Evolutionary conservation across 2,113 vertebrate genomes (phyloP), one percentile per base, ranked within the genome.

Genomic region (Phoxinus phoxinus): DNA sequence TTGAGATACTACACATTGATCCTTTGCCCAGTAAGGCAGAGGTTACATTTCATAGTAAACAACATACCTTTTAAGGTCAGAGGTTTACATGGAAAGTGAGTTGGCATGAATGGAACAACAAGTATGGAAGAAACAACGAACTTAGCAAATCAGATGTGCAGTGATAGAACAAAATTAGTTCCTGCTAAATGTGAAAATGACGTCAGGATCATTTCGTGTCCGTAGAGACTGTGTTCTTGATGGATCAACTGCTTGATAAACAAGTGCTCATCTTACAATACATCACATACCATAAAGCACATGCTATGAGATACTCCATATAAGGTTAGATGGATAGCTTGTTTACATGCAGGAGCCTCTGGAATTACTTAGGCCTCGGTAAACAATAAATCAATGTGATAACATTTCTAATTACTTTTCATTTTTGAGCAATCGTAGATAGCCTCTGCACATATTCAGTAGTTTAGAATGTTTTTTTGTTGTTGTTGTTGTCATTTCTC

Each of bases 11-110:
- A 78, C 37, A 75, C 44, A 27, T n/a, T 83, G 87, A 79, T 65
- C 58, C 37, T 37, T 65, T 84, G 41, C 89, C 91, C 51, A 92
- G 0, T 90, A 4, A 85, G 89, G 4, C 71, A 81, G 86, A 90
- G 91, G 88, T 86, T 76, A 79, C 21, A 41, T 75, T 51, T 37
- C 32, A 8, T 21, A 37, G 80, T 88, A 90, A 82, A 86, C 79
- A 90, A 80, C 27, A 32, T 56, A 19, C 59, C 80, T 5, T 21
- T 63, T 19, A 58, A 84, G 58, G 75, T 71, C 79, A 30, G 32
- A 86, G 25, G 41, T 41, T 41, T 8, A 11, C 37, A 12, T n/a
- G 4, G 51, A 44, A 75, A 41, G 46, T 81, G 69, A 65, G 37
- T 37, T 78, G 23, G 11, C 13, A 41, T 41, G 41, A 59, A 77